Base-by-base conservation (phyloP, 1,140 invertebrate species). In the Temnothorax longispinosus region DNA sequence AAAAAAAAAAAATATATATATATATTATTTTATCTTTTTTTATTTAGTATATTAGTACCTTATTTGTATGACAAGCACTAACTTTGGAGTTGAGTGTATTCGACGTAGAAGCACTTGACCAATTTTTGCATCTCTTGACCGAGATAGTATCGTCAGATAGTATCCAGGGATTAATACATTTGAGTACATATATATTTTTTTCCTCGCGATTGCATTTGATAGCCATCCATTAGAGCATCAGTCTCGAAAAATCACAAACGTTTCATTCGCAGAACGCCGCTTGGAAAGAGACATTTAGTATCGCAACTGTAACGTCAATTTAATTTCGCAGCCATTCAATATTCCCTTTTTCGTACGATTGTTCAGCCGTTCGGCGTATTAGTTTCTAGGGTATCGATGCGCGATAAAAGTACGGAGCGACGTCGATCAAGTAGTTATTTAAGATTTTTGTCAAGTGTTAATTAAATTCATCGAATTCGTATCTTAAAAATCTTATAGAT, bases 181-280 rank as follows among this genome's bases (percentile, higher is more conserved):
- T 35, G 21, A 71, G 18, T 27, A 27, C 6, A n/a, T 54, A 60
- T 27, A 41, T 58, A 11, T 77, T 84, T 85, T 82, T 60, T 62
- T 32, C 13, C 32, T 27, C 44, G 56, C 41, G 32, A 85, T 62
- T 76, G 56, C 41, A 32, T 38, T 85, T 44, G 32, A 85, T 54
- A 78, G 82, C 69, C 32, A 62, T 84, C 80, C 69, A 74, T 84
- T 84, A 84, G 44, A 75, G n/a, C 47, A 75, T 74, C 41, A 74
- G 32, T 75, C 69, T 84, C 80, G 80, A 84, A 84, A 84, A 84
- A 84, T 84, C 41, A 74, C 67, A 84, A 84, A 74, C 32, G 80
- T 84, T 84, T 84, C 54, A 75, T 60, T 62, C 71, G 54, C 69
- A 84, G 69, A 44, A 21, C 69, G 32, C 27, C 32, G 47, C 27